These are phyloP conservation scores for Orussus abietinus DNA, from an alignment of 1,140 invertebrate species.

Conservation along the genomic window DNA sequence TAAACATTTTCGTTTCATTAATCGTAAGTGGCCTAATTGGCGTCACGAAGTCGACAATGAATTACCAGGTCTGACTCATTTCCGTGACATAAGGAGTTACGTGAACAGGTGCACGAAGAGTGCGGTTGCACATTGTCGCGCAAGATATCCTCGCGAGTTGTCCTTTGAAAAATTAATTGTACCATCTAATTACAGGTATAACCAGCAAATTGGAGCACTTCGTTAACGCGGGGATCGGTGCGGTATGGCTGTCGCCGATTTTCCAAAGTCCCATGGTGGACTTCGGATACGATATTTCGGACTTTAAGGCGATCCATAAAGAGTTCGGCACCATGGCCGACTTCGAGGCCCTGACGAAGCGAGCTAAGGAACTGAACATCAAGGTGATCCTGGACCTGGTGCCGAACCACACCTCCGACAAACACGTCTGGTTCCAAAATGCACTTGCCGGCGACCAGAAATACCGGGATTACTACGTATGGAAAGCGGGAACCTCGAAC, in stretches of 20 bases:
- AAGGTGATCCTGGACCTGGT: slow-evolving; percentile 47
- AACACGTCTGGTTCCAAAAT: slow-evolving; percentile 72
- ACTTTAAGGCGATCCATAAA: slow-evolving; percentile 60
- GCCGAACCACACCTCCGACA: slow-evolving; percentile 73
- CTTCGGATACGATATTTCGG: slow-evolving; percentile 63
- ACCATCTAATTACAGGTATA: too few species aligned
- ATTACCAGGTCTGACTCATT: too few species aligned
- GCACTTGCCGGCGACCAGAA: slow-evolving; percentile 50
- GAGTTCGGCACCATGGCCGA: slow-evolving; percentile 63
- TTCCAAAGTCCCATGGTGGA: slow-evolving; percentile 65
- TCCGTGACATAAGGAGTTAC: too few species aligned
- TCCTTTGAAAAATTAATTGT: too few species aligned
- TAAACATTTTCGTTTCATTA: too few species aligned
- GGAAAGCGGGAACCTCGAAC: slow-evolving; percentile 54
- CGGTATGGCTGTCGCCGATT: slow-evolving; percentile 66
- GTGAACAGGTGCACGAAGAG: too few species aligned
- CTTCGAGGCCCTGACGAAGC: slow-evolving; percentile 55
- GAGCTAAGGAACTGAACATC: slow-evolving; percentile 49
- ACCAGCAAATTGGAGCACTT: slow-evolving; percentile 49
- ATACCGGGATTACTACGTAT: slow-evolving; percentile 72
- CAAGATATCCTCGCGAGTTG: too few species aligned
- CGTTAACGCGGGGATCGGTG: slow-evolving; percentile 47
- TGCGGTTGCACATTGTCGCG: too few species aligned
- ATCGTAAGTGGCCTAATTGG: too few species aligned
- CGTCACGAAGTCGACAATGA: too few species aligned